Conservation (phyloP, 2,113 vertebrate genomes). For the Brachionichthys hirsutus region DNA sequence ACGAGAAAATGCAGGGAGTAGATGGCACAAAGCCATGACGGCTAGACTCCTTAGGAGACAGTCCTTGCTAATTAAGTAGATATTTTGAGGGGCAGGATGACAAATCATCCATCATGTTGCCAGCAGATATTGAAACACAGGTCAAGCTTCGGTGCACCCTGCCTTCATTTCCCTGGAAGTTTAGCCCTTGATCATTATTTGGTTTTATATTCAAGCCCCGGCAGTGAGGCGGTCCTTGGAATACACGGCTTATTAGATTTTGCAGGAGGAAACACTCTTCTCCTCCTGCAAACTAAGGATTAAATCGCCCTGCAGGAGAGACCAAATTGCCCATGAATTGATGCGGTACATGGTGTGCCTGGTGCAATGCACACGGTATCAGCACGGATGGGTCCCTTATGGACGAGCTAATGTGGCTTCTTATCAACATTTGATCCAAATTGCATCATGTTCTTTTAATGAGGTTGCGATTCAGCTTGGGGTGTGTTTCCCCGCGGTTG, state of each 20-base stretch:
- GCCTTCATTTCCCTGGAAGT: slow-evolving; percentile 22
- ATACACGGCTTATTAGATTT: slow-evolving; percentile 65
- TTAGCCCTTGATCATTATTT: slow-evolving; percentile 50
- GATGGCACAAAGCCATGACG: not conserved
- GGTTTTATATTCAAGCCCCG: slow-evolving; percentile 42
- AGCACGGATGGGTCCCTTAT: slow-evolving; percentile 49
- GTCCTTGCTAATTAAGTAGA: slow-evolving; percentile 9
- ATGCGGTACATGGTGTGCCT: slow-evolving; percentile 24
- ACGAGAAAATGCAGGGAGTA: slow-evolving; percentile 8
- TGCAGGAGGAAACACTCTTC: slow-evolving; percentile 57
- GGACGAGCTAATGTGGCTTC: slow-evolving; percentile 57
- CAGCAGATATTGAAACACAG: not conserved
- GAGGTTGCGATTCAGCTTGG: slow-evolving; percentile 48
- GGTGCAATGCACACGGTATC: slow-evolving; percentile 38
- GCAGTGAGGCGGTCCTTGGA: slow-evolving; percentile 41
- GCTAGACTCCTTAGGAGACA: not conserved
- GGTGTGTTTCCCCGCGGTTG: slow-evolving; percentile 30
- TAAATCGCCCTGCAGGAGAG: slow-evolving; percentile 60
- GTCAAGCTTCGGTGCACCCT: slow-evolving; percentile 20
- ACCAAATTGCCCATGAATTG: slow-evolving; percentile 60
- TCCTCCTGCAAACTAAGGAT: slow-evolving; percentile 58
- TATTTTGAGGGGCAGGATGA: not conserved
- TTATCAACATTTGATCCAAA: slow-evolving; percentile 71
- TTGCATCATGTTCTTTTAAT: slow-evolving; percentile 73
- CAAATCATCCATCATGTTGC: not conserved